phyloP scores from a whole-genome alignment of 2,113 vertebrate genomes.

The Barbus barbus region DNA sequence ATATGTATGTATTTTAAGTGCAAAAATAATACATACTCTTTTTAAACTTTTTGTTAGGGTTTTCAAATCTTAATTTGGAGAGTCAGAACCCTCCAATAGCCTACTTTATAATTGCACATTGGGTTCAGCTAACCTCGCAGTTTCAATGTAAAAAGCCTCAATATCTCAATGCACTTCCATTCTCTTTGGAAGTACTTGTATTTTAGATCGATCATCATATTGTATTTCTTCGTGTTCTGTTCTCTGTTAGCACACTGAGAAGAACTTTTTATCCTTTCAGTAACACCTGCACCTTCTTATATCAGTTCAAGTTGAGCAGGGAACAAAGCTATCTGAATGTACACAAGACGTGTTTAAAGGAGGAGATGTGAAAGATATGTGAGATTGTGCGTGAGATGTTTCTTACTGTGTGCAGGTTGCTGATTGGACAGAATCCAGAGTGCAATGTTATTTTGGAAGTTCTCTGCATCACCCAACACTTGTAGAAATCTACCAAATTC shows the following conservation, averaged over 20 bases:
- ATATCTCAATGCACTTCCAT: neutral
- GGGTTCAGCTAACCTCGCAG: neutral
- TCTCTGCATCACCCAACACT: neutral
- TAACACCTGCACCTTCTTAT: neutral
- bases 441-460: slow-evolving; percentile 8
- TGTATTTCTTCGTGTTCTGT: neutral
- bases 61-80: neutral
- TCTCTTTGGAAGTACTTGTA: neutral
- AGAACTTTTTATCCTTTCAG: neutral
- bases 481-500: too few species aligned
- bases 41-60: too few species aligned
- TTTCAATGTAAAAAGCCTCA: neutral
- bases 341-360: slow-evolving; percentile 6
- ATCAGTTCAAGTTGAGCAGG: neutral
- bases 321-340: slow-evolving; percentile 5
- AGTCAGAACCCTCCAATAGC: neutral
- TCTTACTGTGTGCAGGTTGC: neutral
- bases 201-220: neutral
- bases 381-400: neutral
- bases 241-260: neutral
- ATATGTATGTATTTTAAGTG: too few species aligned
- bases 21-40: too few species aligned
- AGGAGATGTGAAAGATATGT: slow-evolving; percentile 17
- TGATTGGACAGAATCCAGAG: slow-evolving; percentile 2
- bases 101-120: neutral